These are phyloP conservation scores for Temnothorax curvispinosus DNA, from an alignment of 1,140 invertebrate genomes.

Conservation along the genomic window DNA sequence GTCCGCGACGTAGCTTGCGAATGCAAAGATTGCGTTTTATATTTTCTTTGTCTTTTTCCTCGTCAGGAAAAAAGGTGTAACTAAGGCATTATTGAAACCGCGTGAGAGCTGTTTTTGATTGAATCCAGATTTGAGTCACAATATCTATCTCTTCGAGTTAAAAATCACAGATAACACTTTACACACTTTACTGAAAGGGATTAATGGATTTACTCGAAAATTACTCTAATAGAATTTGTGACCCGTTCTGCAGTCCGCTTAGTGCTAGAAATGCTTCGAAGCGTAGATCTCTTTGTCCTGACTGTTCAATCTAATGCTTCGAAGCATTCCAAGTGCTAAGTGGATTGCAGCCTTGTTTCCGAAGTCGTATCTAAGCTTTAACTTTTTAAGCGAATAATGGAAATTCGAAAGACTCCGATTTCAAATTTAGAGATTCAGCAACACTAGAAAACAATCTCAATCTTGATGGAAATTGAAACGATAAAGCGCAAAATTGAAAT, in stretches of 20 bases:
- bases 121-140: too few species aligned
- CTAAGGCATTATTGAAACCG: not conserved
- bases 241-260: not conserved
- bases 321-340: too few species aligned
- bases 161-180: too few species aligned
- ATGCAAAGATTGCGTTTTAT: not conserved
- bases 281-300: too few species aligned
- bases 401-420: not conserved
- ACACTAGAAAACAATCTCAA: not conserved
- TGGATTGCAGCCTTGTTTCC: not conserved
- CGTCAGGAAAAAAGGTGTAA: not conserved
- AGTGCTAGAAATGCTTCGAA: not conserved
- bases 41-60: not conserved
- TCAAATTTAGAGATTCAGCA: not conserved
- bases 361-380: not conserved
- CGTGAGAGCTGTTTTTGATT: not conserved
- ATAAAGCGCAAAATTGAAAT: too few species aligned
- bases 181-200: too few species aligned
- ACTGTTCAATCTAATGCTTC: not conserved
- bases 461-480: not conserved
- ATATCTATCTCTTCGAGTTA: too few species aligned
- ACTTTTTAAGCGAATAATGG: not conserved
- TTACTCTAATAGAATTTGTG: not conserved
- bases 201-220: too few species aligned
- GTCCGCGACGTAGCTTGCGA: conserved; percentile 82